phyloP scores from a whole-genome alignment of 2,888 invertebrate genomes.

The Brenthis ino region DNA sequence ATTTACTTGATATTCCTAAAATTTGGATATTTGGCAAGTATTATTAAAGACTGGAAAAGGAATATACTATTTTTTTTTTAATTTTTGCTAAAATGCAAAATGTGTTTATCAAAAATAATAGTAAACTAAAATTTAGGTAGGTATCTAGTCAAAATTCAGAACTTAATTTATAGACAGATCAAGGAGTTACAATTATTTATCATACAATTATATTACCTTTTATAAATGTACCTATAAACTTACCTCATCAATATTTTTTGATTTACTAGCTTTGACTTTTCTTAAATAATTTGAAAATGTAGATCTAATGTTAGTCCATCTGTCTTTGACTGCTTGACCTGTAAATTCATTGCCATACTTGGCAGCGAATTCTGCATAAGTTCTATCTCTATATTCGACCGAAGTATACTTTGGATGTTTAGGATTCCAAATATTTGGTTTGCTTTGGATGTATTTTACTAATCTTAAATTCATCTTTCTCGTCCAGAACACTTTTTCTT shows the following conservation, averaged over 20 bases:
- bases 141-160: neutral
- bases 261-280: conserved; percentile 58
- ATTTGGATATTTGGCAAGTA: conserved; percentile 20
- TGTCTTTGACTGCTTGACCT: conserved; percentile 72
- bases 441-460: conserved; percentile 67
- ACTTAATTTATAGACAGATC: neutral
- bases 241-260: conserved; percentile 54
- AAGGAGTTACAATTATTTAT: no score
- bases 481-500: conserved; percentile 77
- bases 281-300: conserved; percentile 72
- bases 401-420: conserved; percentile 73
- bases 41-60: no score
- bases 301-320: conserved; percentile 76
- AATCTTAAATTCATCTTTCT: conserved; percentile 72
- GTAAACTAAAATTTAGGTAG: neutral
- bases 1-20: conserved; percentile 67
- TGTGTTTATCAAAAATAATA: neutral
- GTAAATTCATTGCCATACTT: conserved; percentile 68
- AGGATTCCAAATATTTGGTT: conserved; percentile 72
- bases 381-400: conserved; percentile 59
- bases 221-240: conserved; percentile 21
- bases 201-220: no score
- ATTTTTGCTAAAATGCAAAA: no score
- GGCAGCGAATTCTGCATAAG: conserved; percentile 68
- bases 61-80: no score